Evolutionary conservation across 2,888 invertebrate genomes (phyloP), one percentile per base, ranked within the genome.

Genomic region (Eupithecia centaureata): DNA sequence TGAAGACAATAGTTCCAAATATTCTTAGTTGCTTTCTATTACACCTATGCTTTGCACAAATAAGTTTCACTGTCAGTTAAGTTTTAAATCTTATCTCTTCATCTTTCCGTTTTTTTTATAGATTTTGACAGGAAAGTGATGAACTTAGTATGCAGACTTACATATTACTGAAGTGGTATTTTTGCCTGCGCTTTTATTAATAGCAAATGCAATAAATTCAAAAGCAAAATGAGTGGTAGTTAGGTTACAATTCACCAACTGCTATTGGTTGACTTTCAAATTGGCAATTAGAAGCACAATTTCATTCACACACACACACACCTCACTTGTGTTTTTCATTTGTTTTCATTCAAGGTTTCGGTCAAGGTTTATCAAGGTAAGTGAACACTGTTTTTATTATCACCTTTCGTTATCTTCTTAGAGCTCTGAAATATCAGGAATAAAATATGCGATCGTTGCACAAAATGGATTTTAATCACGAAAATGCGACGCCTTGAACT

Each of bases 181-280:
- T 52, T 27, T 27, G 52, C 15, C 27, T 52, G 13, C 51, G 13
- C 51, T 47, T 38, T 33, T n/a, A 27, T n/a, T 8, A 28, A 35
- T 33, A 35, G 33, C 54, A 54, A 60, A 42, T 30, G n/a, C 38
- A 47, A 2, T 47, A 12, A 18, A 47, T 10, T 22, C 0, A 42
- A 27, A 35, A 62, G 22, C n/a, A 42, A 65, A 62, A 59, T 7
- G 57, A 38, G 56, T 61, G 57, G 69, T 69, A 65, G 63, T 51
- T 65, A 56, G 60, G 64, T 64, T n/a, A 56, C 60, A 58, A 32
- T 1, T 25, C 25, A 74, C 69, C 63, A 67, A 77, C 84, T 84
- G 85, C 84, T 82, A 83, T 85, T 86, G 84, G 84, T 85, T 85
- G 83, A 79, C 22, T 47, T 22, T 47, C 73, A 22, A 56, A 69